phyloP scores from a whole-genome alignment of 2,797 vertebrate genomes.

The Tolypeutes matacus region DNA sequence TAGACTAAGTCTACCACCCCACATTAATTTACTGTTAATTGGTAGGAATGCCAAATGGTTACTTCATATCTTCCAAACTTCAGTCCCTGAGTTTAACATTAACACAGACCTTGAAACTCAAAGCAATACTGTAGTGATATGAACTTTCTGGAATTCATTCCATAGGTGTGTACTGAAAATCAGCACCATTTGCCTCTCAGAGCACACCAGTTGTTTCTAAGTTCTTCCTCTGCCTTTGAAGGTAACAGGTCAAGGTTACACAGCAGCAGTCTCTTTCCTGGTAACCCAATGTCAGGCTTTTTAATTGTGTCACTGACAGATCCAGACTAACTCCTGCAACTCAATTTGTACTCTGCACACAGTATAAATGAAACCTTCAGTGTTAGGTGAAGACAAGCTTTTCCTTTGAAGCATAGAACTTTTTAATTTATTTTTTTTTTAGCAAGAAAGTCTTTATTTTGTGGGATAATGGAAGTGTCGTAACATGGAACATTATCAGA shows the following conservation, averaged over 20 bases:
- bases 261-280: background rate
- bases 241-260: constrained; percentile 54
- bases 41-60: background rate
- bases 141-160: constrained; percentile 28
- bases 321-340: background rate
- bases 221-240: constrained; percentile 75
- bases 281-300: constrained; percentile 32
- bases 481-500: constrained; percentile 73
- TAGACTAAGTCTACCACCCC: background rate
- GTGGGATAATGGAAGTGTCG: constrained; percentile 77
- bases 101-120: constrained; percentile 1
- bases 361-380: constrained; percentile 33
- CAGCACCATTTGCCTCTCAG: constrained; percentile 59
- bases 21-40: background rate
- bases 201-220: constrained; percentile 64
- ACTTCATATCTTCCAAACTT: background rate
- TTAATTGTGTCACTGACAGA: constrained; percentile 24
- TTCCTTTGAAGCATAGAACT: constrained; percentile 69
- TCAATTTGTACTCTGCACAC: constrained; percentile 37
- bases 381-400: constrained; percentile 35
- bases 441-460: constrained; percentile 75
- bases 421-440: constrained; percentile 39
- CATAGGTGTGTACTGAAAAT: background rate
- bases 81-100: background rate
- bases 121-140: background rate